A percentile compares a stretch with the other conserved stretches of the same genome.
Conservation (phyloP, 2,113 vertebrate genomes). For the Mohoua ochrocephala region DNA sequence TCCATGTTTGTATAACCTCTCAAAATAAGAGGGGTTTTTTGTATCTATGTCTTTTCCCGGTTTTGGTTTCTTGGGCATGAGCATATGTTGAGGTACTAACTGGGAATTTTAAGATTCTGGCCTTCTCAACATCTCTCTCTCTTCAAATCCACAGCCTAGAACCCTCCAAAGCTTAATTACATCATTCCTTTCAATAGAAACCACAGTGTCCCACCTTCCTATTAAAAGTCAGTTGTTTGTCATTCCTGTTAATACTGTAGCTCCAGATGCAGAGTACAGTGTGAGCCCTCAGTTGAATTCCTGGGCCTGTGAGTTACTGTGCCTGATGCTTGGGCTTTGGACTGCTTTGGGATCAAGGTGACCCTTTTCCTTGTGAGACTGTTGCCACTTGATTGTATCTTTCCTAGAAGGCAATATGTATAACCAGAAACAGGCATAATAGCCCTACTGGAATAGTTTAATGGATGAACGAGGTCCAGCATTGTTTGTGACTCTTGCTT, state of each 20-base stretch:
- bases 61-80: not conserved
- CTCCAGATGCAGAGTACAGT: not conserved
- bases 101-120: not conserved
- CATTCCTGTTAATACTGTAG: not conserved
- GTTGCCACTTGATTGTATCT: not conserved
- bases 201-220: not conserved
- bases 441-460: not conserved
- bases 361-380: not conserved
- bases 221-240: not conserved
- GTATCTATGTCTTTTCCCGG: not conserved
- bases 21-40: not conserved
- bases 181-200: not conserved
- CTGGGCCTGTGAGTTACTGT: not conserved
- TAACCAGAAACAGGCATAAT: not conserved
- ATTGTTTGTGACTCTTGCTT: not conserved
- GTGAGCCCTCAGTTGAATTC: not conserved
- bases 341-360: not conserved
- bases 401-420: not conserved
- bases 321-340: not conserved
- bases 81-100: not conserved
- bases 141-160: not conserved
- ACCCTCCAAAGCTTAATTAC: not conserved
- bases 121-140: not conserved
- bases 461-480: not conserved
- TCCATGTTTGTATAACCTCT: not conserved